Base-by-base conservation (phyloP, 1,140 invertebrate species). In the Elymnias hypermnestra region DNA sequence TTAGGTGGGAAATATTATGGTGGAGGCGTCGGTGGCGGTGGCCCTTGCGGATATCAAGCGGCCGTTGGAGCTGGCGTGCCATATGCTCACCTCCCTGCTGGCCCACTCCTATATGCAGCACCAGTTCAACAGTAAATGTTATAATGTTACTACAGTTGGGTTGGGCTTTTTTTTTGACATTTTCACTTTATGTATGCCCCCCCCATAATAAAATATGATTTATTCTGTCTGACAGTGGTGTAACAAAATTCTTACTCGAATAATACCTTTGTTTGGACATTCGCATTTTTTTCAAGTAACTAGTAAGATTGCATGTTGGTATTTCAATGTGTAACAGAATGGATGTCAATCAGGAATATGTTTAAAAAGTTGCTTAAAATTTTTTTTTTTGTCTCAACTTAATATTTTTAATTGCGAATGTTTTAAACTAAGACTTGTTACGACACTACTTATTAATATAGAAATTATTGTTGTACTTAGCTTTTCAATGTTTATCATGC, bases 1-100 rank as follows among this genome's bases (percentile, higher is more conserved):
- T 8, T 48, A 86, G 83, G 82, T 41, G 81, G 82, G 47, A 87
- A 87, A 36, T 86, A 74, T 59, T 87, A 84, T 45, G 83, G 83
- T 35, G 71, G 83, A 21, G 79, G 82, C 18, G 72, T 83, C 1
- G 79, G 79, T n/a, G 81, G 83, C 6, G 83, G 73, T n/a, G 78
- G 82, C 0, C 78, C 78, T 0, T 87, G 86, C 49, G 83, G 84
- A 15, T 87, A 87, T 56, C 84, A 87, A 54, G 82, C 86, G 10
- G 73, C 83, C 0, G 77, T 81, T 9, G 77, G 78, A 26, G 76
- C 65, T 0, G 72, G 77, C 31, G 74, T 81, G 33, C 75, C 81
- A 7, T 86, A 82, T 63, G 65, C 83, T 1, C 82, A 87, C 60
- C 57, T 84, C 50, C 83, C 83, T 3, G 75, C 83, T 7, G 84